A percentile compares a stretch with the other conserved stretches of the same genome.
These are phyloP conservation scores for Melopsittacus undulatus DNA, from an alignment of 2,797 vertebrate genomes.

Conservation along the genomic window DNA sequence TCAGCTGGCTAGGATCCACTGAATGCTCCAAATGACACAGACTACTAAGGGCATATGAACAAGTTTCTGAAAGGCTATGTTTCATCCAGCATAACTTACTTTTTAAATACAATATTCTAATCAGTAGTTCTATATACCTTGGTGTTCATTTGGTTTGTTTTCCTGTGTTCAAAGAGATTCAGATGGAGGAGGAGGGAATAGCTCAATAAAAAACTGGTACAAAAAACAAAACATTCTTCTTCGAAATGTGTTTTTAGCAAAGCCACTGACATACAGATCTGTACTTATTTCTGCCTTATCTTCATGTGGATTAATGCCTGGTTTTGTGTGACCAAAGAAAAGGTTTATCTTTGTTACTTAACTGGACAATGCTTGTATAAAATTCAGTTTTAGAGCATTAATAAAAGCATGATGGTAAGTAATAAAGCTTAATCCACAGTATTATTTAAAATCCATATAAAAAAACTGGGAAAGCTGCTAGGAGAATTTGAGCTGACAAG, in stretches of 20 bases:
- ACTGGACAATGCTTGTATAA: conserved; percentile 9
- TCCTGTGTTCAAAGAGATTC: background rate
- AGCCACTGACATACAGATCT: background rate
- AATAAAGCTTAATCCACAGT: conserved; percentile 39
- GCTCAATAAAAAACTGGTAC: background rate
- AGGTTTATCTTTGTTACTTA: conserved; percentile 21
- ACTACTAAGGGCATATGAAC: background rate
- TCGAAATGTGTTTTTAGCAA: background rate
- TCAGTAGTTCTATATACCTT: background rate
- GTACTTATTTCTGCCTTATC: background rate
- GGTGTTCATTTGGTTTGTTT: background rate
- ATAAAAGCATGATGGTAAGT: conserved; percentile 3
- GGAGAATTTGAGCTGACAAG: background rate
- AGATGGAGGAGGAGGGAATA: background rate
- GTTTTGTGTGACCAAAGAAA: background rate
- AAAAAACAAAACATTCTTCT: background rate
- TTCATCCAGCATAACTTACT: background rate
- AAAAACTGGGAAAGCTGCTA: background rate
- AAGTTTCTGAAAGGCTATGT: background rate
- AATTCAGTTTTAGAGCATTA: conserved; percentile 18
- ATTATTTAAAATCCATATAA: background rate
- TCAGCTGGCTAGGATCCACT: background rate
- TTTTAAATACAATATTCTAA: background rate
- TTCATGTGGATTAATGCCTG: background rate
- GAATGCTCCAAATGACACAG: background rate